Conservation (phyloP, 2,888 invertebrate species). For the Drosophila pseudotalamancana region DNA sequence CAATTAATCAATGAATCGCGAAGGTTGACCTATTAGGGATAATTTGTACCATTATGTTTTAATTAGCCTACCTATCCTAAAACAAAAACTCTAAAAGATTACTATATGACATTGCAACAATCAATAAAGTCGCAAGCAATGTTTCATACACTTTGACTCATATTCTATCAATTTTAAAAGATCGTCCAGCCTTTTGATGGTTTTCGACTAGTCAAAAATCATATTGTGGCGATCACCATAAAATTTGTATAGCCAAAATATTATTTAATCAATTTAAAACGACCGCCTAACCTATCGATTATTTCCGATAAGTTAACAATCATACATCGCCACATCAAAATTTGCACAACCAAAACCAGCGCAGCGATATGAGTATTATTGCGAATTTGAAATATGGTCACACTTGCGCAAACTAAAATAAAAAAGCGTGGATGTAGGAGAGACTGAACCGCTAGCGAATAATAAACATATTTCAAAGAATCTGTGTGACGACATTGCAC, state of each 20-base stretch:
- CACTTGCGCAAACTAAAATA: conserved; percentile 31
- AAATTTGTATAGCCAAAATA: too few species aligned
- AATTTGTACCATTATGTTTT: neutral
- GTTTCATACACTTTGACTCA: too few species aligned
- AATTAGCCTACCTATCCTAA: neutral
- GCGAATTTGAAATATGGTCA: conserved; percentile 17
- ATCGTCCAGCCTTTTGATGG: too few species aligned
- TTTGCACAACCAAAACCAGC: neutral
- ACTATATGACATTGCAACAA: neutral
- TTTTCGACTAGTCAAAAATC: too few species aligned
- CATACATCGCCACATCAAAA: neutral
- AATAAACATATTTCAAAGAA: conserved; percentile 22
- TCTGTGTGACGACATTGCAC: conserved; percentile 31
- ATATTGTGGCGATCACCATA: too few species aligned
- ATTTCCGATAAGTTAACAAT: conserved; percentile 1
- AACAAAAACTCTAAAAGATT: neutral
- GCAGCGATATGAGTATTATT: conserved; percentile 9
- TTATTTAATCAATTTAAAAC: neutral
- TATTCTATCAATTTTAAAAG: too few species aligned
- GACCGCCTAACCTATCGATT: neutral
- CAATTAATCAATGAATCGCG: conserved; percentile 6
- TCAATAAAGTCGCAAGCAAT: too few species aligned
- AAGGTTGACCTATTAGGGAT: neutral
- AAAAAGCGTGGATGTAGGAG: conserved; percentile 46
- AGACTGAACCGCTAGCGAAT: conserved; percentile 20